phyloP scores from a whole-genome alignment of 2,888 invertebrate species.

The Hedya salicella region DNA sequence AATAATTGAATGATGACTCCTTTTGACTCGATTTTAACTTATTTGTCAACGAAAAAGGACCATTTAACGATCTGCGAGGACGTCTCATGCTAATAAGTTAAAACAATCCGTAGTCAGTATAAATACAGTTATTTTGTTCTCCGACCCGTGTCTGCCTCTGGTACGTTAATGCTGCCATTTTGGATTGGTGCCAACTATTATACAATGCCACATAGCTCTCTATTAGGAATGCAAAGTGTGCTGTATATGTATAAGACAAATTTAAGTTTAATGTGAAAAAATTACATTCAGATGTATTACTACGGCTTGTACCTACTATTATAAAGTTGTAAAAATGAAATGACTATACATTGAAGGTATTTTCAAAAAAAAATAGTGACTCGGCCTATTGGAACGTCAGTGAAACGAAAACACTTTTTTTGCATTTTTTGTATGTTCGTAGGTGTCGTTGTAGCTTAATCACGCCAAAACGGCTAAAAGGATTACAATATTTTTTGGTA shows the following conservation, averaged over 20 bases:
- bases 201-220: constrained; percentile 8
- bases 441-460: no score
- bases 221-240: not conserved
- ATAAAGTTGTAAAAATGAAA: no score
- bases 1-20: not conserved
- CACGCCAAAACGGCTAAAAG: no score
- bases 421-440: no score
- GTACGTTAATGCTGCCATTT: constrained; percentile 24
- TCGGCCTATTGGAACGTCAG: no score
- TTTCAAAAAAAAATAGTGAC: no score
- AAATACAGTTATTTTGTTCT: constrained; percentile 22
- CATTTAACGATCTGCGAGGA: not conserved
- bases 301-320: no score
- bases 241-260: not conserved
- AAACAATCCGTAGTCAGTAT: constrained; percentile 4
- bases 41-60: not conserved
- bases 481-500: no score
- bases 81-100: constrained; percentile 15
- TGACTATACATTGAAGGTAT: no score
- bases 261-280: no score
- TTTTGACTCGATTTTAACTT: not conserved
- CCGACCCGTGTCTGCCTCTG: constrained; percentile 1
- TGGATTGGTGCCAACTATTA: constrained; percentile 26
- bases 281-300: no score
- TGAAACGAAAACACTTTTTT: no score